phyloP scores from a whole-genome alignment of 2,113 vertebrate species.

The Baryphthengus martii region DNA sequence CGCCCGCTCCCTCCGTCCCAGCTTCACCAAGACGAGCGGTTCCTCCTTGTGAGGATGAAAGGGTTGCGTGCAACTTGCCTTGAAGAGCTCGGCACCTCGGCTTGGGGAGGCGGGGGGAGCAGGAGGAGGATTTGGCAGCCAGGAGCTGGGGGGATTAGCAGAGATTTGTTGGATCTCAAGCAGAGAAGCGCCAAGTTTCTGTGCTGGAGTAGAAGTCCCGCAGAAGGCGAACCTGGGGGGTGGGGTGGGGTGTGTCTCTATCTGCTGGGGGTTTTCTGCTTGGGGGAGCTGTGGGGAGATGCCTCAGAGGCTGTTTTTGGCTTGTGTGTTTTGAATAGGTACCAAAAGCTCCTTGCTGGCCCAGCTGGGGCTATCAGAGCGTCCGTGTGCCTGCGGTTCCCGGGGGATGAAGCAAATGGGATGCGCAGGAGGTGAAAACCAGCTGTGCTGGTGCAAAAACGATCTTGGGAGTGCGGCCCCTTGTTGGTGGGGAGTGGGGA shows the following conservation, averaged over 20 bases:
- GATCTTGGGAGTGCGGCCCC: not conserved
- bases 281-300: not conserved
- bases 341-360: not conserved
- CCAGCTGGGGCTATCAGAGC: rapidly evolving
- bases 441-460: not conserved
- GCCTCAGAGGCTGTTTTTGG: not conserved
- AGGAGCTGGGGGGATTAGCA: conserved; percentile 13
- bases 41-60: not conserved
- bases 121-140: conserved; percentile 7
- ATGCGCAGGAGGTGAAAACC: not conserved
- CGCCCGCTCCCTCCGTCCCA: rapidly evolving
- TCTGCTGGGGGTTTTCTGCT: not conserved
- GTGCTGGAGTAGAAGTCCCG: not conserved
- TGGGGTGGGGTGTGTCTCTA: not conserved
- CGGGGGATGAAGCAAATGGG: rapidly evolving
- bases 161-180: conserved; percentile 41
- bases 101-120: not conserved
- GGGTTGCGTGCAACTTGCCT: not conserved
- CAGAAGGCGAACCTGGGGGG: not conserved
- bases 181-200: conserved; percentile 27
- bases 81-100: not conserved
- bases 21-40: rapidly evolving
- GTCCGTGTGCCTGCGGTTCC: not conserved
- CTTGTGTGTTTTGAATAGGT: not conserved
- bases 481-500: not conserved